phyloP scores from a whole-genome alignment of 2,113 vertebrate species.

The Chionis minor region DNA sequence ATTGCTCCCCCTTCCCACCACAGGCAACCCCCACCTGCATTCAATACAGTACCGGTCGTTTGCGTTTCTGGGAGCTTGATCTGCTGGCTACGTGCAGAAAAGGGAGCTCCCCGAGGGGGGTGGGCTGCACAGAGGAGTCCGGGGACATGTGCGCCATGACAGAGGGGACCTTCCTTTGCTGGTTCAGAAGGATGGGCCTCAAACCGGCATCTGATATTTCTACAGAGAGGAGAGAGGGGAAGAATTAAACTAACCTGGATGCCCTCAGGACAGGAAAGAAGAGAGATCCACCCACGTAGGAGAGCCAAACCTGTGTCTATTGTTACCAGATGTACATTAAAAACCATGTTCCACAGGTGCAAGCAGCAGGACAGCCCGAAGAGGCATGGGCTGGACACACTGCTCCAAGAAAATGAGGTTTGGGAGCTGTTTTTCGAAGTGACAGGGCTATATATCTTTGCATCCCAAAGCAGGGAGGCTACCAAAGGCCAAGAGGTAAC shows the following conservation, averaged over 20 bases:
- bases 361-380: not conserved
- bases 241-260: not conserved
- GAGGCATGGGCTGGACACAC: not conserved
- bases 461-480: not conserved
- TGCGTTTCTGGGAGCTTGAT: slow-evolving; percentile 29
- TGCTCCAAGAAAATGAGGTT: not conserved
- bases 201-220: not conserved
- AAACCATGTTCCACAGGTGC: not conserved
- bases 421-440: not conserved
- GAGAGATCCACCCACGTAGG: not conserved
- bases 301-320: not conserved
- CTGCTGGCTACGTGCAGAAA: not conserved
- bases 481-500: not conserved
- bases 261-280: not conserved
- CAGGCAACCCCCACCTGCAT: accelerated
- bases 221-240: not conserved
- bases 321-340: not conserved
- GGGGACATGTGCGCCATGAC: not conserved
- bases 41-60: not conserved
- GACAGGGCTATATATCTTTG: not conserved
- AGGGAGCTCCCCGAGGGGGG: not conserved
- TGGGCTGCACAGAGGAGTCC: not conserved
- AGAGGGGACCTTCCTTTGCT: not conserved
- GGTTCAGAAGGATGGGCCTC: not conserved
- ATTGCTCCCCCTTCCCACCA: not conserved